phyloP scores from a whole-genome alignment of 2,797 vertebrate genomes.

The Scyliorhinus canicula region DNA sequence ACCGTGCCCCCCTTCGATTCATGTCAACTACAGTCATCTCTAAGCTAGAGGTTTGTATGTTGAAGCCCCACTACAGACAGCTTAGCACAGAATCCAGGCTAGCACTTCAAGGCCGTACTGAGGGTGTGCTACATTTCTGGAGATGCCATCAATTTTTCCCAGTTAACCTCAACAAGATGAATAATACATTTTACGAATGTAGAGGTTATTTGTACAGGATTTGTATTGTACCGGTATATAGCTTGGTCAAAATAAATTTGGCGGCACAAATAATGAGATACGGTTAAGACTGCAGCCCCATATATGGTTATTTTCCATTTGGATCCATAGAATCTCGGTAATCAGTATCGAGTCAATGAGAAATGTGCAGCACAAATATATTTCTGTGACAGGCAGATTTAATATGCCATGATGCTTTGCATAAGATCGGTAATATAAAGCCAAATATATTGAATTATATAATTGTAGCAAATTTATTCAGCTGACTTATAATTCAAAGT shows the following conservation, averaged over 20 bases:
- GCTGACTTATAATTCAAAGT: not conserved
- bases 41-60: not conserved
- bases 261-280: not conserved
- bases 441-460: not conserved
- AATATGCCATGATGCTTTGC: not conserved
- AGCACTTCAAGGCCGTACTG: not conserved
- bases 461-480: conserved; percentile 12
- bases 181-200: not conserved
- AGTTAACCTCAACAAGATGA: not conserved
- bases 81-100: not conserved
- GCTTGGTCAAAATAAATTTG: not conserved
- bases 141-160: not conserved
- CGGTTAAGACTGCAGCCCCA: no score
- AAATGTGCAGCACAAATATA: not conserved
- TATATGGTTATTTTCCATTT: not conserved
- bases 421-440: conserved; percentile 22
- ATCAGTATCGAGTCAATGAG: not conserved
- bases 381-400: not conserved
- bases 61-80: not conserved
- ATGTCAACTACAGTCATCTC: not conserved
- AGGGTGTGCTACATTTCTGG: not conserved
- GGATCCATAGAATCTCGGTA: not conserved
- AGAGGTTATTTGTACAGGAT: no score
- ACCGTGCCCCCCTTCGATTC: no score
- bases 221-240: no score